Evolutionary conservation across 2,888 invertebrate species (phyloP), one percentile per base, ranked within the genome.

Genomic region (Phytoseiulus persimilis): DNA sequence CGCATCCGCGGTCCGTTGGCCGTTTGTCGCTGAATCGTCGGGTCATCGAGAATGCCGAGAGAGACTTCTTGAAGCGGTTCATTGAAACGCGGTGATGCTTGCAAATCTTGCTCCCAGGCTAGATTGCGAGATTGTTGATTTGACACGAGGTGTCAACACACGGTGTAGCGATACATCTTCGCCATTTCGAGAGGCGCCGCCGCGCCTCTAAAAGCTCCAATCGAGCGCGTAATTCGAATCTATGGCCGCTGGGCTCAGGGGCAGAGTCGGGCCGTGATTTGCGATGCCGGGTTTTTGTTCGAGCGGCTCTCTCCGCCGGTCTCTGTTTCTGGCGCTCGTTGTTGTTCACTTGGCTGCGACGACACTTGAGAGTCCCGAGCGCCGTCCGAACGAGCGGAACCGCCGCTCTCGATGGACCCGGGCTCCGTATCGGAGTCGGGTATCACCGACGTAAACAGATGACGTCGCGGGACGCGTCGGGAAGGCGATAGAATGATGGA

Each of bases 71-170:
- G 23, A 28, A 28, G 28, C 65, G 65, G 65, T 65, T 65, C 65
- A 65, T 65, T 65, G 65, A 65, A 65, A 28, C 65, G 65, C 65
- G 18, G 65, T 65, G 65, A 65, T 65, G 65, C 65, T 65, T 65
- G 65, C 65, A 65, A 65, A 65, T 65, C 65, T 65, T 65, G 65
- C 65, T 65, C 65, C 65, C 65, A 65, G 65, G 28, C 65, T 65
- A 14, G 9, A 65, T 65, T 65, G 65, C 87, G 87, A n/a, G 39
- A 33, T 83, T 87, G 87, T 87, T 87, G 87, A 87, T 87, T 87
- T 87, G 87, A 87, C 87, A 87, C 87, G 33, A 87, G 87, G 39
- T 87, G 87, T 87, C 87, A 87, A 87, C 87, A 87, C 87, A 87
- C 87, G 39, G 39, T 87, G 87, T 87, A 87, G 33, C 87, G 87